phyloP scores from a whole-genome alignment of 1,140 invertebrate species.

The Eulimnadia texana region DNA sequence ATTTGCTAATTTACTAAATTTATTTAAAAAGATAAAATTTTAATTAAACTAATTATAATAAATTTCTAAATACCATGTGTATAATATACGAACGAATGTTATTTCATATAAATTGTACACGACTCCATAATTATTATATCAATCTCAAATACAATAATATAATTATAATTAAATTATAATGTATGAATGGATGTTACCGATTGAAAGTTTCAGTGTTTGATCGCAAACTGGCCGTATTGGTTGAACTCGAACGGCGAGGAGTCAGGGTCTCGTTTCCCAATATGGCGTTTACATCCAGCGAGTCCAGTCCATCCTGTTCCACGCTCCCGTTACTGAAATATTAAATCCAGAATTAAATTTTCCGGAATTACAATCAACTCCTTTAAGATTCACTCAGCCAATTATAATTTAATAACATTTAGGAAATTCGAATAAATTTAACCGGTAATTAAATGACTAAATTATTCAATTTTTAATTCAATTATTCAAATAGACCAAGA shows the following conservation, averaged over 20 bases:
- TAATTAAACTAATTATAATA: not conserved
- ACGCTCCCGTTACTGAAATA: slow-evolving; percentile 2
- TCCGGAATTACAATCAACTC: no score
- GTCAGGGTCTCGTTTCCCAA: slow-evolving; percentile 1
- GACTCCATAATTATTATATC: no score
- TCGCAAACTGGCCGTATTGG: slow-evolving; percentile 5
- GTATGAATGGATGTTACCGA: slow-evolving; percentile 39
- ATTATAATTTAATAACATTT: slow-evolving; percentile 13
- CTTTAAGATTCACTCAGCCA: no score
- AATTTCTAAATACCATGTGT: not conserved
- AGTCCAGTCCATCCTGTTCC: slow-evolving; percentile 29
- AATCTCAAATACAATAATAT: no score
- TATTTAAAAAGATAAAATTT: no score
- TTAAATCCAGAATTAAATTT: no score
- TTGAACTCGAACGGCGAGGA: not conserved
- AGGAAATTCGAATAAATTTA: no score
- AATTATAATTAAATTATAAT: no score
- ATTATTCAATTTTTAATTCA: no score
- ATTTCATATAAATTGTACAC: not conserved
- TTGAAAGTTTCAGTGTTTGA: slow-evolving; percentile 10
- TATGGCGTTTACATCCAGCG: slow-evolving; percentile 23
- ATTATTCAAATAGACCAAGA: no score
- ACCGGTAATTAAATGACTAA: no score
- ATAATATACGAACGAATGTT: not conserved
- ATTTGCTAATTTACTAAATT: no score